phyloP scores from a whole-genome alignment of 1,140 invertebrate genomes.

The Maconellicoccus hirsutus region DNA sequence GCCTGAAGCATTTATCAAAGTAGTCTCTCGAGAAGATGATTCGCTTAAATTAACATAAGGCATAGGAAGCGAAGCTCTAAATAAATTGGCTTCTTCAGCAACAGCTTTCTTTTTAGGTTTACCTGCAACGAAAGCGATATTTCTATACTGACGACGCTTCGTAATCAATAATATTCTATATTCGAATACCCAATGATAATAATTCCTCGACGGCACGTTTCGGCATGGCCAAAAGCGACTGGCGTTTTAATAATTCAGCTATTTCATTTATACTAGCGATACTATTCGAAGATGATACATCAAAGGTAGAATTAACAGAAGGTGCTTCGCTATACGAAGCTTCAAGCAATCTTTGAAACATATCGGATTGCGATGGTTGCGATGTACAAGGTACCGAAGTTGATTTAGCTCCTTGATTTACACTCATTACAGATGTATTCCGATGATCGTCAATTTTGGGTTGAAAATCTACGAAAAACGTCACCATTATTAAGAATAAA shows the following conservation, averaged over 20 bases:
- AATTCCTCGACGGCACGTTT: neutral
- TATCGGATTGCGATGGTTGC: neutral
- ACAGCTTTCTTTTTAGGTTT: neutral
- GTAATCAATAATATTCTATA: too few species aligned
- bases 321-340: neutral
- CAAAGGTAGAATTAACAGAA: neutral
- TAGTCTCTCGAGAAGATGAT: too few species aligned
- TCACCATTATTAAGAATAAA: too few species aligned
- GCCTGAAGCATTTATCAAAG: too few species aligned
- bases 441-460: too few species aligned
- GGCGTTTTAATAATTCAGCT: neutral
- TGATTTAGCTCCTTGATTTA: too few species aligned
- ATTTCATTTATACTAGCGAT: constrained; percentile 1
- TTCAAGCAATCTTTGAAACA: neutral
- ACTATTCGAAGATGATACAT: neutral
- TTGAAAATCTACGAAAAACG: too few species aligned
- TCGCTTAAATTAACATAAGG: too few species aligned
- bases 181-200: neutral
- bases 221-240: neutral
- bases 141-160: too few species aligned
- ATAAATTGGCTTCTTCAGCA: neutral
- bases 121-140: neutral
- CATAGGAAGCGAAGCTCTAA: too few species aligned
- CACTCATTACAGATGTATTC: too few species aligned
- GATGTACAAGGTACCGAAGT: too few species aligned